Percentiles rank a stretch among this genome's conserved stretches.
phyloP scores from a whole-genome alignment of 2,888 invertebrate species.

The Tenthredo scrophulariae region DNA sequence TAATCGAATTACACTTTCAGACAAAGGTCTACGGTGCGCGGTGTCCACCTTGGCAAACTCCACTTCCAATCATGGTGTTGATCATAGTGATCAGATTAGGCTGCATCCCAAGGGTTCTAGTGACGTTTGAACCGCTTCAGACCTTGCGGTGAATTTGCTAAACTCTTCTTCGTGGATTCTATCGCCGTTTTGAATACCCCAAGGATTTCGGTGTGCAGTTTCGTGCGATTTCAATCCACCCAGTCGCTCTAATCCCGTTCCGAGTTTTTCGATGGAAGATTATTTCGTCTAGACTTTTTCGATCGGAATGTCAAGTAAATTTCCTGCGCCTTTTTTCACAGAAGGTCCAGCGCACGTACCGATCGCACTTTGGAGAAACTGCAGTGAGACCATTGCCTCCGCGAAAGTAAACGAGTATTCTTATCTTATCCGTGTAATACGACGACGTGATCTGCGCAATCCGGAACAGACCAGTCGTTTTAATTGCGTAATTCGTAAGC shows the following conservation, averaged over 20 bases:
- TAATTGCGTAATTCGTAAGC: not conserved
- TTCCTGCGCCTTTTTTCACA: not conserved
- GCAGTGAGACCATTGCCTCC: not conserved
- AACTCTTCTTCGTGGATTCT: not conserved
- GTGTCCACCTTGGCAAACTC: not conserved
- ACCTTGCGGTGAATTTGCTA: not conserved
- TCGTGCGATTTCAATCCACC: no score
- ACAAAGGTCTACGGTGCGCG: not conserved
- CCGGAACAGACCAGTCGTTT: not conserved
- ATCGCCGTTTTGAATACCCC: not conserved
- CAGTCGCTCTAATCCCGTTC: no score
- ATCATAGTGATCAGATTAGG: not conserved
- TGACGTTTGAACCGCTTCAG: not conserved
- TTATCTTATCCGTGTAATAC: not conserved
- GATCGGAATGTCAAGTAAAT: not conserved
- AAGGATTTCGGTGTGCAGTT: not conserved
- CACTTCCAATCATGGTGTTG: not conserved
- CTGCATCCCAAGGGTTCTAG: not conserved
- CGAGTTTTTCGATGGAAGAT: not conserved
- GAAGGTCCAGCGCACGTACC: not conserved
- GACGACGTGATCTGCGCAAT: no score
- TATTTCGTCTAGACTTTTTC: not conserved
- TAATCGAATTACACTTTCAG: not conserved
- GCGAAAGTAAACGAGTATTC: slow-evolving; percentile 10
- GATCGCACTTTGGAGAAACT: not conserved